Base-by-base conservation (phyloP, 2,113 vertebrate genomes). In the Aspidoscelis tigris region DNA sequence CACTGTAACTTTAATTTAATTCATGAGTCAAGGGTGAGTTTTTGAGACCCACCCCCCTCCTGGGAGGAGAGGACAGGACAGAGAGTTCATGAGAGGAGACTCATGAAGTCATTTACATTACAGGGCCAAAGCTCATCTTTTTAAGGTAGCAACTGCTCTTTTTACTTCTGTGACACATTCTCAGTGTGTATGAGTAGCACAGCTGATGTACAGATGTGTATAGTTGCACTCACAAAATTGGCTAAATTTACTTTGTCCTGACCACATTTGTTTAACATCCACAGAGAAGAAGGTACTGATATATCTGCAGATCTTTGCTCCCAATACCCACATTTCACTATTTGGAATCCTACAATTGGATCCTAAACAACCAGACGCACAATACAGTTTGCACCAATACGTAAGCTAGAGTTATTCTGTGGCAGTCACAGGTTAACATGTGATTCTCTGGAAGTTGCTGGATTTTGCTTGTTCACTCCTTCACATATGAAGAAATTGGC, bases 11-110 rank as follows among this genome's bases (percentile, higher is more conserved):
- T 33, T 12, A 22, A 53, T 24, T 71, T 26, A n/a, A 43, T n/a
- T 80, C 58, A 74, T 74, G 70, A 80, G 77, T 72, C 43, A 85
- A 85, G 43, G 58, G 2, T 85, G 69, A 41, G 21, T 41, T 78
- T 72, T 72, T 72, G 65, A 22, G n/a, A 33, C 43, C 69, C 69
- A 33, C 53, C 43, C 3, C 61, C 55, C 18, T 50, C 53, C 68
- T 44, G 20, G 24, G 47, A 70, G 68, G 75, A 78, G 16, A 81
- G 33, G 70, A 72, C 7, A 72, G 47, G 66, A 58, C 26, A 83
- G 43, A 22, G 43, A 80, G 53, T 73, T 80, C 55, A 84, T 79
- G 41, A 64, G 41, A 84, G 7, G 43, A 61, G 39, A 64, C 14
- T 41, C 21, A 6, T 50, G 71, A 80, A 24, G 41, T 53, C 26